Percentiles rank a stretch among this genome's conserved stretches.
Conservation (phyloP, 1,140 invertebrate species). For the Xylocopa sonorina region DNA sequence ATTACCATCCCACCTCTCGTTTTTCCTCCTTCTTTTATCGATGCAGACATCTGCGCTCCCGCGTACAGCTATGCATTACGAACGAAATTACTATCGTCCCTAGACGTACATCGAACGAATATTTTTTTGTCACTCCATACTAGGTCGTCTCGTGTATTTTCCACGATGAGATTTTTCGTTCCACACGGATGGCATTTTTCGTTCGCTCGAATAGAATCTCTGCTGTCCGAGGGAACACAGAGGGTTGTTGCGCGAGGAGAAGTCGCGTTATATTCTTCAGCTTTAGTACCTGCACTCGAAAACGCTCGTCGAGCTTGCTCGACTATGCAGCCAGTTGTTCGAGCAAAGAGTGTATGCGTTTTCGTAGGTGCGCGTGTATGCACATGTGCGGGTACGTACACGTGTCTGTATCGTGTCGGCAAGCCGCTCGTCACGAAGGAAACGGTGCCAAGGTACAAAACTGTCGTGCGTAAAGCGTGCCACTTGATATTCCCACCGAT, state of each 20-base stretch:
- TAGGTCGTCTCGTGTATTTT: background rate
- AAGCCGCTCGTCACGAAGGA: background rate
- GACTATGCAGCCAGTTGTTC: background rate
- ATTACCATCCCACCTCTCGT: background rate
- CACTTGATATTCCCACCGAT: background rate
- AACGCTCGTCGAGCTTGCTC: background rate
- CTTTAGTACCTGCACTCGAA: conserved; percentile 8
- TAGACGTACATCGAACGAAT: too few species aligned
- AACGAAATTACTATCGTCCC: too few species aligned
- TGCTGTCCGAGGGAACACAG: too few species aligned
- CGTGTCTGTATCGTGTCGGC: background rate
- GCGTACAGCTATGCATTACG: background rate
- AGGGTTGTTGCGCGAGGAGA: background rate
- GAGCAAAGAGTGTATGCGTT: too few species aligned
- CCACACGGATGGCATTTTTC: background rate
- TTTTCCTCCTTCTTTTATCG: conserved; percentile 5
- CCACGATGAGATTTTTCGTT: background rate
- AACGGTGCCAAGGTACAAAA: conserved; percentile 52
- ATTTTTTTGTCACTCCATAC: too few species aligned
- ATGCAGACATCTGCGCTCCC: conserved; percentile 18
- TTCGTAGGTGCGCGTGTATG: too few species aligned
- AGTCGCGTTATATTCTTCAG: conserved; percentile 17
- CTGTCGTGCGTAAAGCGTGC: conserved; percentile 26
- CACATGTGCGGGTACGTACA: background rate
- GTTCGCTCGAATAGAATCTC: background rate